A percentile compares a stretch with the other conserved stretches of the same genome.
phyloP scores from a whole-genome alignment of 37 sponge, comb jelly and placozoan species.

The Trichoplax adhaerens region DNA sequence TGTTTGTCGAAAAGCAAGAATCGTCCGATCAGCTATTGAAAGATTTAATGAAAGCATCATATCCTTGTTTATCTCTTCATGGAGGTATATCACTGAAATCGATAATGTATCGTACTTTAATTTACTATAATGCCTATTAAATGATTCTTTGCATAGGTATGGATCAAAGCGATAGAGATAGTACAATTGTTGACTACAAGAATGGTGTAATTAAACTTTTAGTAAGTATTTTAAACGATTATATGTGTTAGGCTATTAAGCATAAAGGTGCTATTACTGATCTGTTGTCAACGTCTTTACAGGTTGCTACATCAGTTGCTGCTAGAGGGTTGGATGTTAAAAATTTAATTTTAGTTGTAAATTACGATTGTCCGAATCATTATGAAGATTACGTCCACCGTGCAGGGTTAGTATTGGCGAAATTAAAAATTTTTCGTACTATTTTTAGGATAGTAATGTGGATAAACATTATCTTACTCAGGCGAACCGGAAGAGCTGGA shows the following conservation, averaged over 20 bases:
- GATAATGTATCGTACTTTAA: background rate
- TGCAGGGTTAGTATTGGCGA: background rate
- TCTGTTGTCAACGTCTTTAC: background rate
- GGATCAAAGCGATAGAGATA: conserved; percentile 93
- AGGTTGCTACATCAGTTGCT: conserved; percentile 83
- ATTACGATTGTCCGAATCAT: conserved; percentile 96
- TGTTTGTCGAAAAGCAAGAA: conserved; percentile 93
- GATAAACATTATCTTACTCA: background rate
- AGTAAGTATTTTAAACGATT: conserved; percentile 14
- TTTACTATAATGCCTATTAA: background rate
- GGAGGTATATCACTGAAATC: conserved; percentile 37
- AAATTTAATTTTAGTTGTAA: conserved; percentile 78
- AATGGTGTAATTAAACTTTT: conserved; percentile 59
- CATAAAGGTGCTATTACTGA: background rate
- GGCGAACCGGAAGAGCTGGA: conserved; percentile 90
- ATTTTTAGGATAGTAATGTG: background rate
- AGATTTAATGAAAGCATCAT: conserved; percentile 77
- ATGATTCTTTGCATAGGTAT: conserved; percentile 23
- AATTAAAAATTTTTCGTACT: background rate
- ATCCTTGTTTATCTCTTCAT: conserved; percentile 89
- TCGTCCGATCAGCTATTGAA: conserved; percentile 63
- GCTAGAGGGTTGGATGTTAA: conserved; percentile 95
- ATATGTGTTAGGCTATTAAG: background rate
- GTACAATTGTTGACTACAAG: conserved; percentile 87
- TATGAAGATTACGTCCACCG: conserved; percentile 99